Base-by-base conservation (phyloP, 2,113 vertebrate genomes). In the Garra rufa region DNA sequence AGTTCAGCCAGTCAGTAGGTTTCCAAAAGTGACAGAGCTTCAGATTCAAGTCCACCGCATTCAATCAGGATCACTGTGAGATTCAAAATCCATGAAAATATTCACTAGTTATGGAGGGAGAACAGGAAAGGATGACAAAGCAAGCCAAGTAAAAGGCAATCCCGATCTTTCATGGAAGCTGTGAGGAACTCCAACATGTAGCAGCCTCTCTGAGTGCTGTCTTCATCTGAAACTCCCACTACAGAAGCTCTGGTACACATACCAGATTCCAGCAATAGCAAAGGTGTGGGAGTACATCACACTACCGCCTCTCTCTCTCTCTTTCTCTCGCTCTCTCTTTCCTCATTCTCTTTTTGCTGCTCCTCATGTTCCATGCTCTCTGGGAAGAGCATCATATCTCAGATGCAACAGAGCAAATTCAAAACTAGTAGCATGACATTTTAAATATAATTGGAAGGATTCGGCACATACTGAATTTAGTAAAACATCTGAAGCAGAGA, bases 221-320 rank as follows among this genome's bases (percentile, higher is more conserved):
- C 44, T 74, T 48, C 48, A 48, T 77, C 82, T 86, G 38, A 78
- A 82, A 50, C 75, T 83, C 57, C 71, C 82, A 78, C 77, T 84
- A 28, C 70, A 83, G 67, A 41, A 77, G 79, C 85, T 85, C 73
- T 52, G 82, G 84, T 81, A 86, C 26, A 85, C 75, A 87, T 85
- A 61, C 86, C 90, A 85, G 91, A 92, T 91, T 87, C 90, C 90
- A 93, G 93, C 88, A 76, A 83, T 86, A 90, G 89, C 86, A 87
- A 94, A 92, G 89, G 91, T 94, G 95, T 94, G 93, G 94, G 95
- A 92, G 94, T 93, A 92, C 91, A 89, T 87, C 88, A 93, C 87
- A 59, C 80, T 83, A 70, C 70, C 81, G 78, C 78, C 78, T 83
- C 74, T 67, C 71, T 59, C 76, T 34, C 85, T 88, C 86, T 82